A percentile compares a stretch with the other conserved stretches of the same genome.
Evolutionary conservation across 1,140 invertebrate species (phyloP).

Genomic region (Papilio helenus): DNA sequence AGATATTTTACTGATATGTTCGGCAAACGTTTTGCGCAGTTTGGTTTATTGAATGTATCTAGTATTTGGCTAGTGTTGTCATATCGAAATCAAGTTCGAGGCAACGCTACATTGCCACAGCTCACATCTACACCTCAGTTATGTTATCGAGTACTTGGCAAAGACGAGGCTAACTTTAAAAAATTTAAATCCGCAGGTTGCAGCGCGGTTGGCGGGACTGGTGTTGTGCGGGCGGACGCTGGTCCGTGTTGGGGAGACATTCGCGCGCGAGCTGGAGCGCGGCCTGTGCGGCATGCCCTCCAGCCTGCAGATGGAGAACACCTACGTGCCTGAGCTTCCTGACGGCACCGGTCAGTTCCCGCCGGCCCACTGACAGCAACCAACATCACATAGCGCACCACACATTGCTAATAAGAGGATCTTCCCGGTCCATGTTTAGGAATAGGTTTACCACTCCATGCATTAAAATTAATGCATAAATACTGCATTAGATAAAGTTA

Average conservation of each 20-base stretch:
- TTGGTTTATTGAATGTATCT: not conserved
- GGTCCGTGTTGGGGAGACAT: conserved; percentile 69
- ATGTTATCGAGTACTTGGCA: no score
- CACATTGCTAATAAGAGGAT: no score
- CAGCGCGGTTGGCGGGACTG: conserved; percentile 53
- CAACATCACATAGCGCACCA: no score
- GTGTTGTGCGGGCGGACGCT: conserved; percentile 64
- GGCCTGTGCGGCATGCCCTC: conserved; percentile 90
- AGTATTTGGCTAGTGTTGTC: not conserved
- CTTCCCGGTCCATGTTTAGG: no score
- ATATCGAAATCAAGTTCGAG: not conserved
- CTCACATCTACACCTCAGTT: no score
- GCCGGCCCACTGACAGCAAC: no score
- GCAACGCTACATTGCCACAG: no score
- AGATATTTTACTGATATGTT: not conserved
- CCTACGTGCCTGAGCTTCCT: conserved; percentile 96
- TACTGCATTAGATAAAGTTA: no score
- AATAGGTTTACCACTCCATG: no score
- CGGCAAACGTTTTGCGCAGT: conserved; percentile 7
- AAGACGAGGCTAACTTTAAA: not conserved
- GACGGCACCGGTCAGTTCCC: conserved; percentile 90
- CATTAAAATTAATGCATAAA: no score
- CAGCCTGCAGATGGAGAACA: conserved; percentile 90
- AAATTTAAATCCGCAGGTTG: conserved; percentile 50
- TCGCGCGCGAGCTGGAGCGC: conserved; percentile 87